Evolutionary conservation across 2,888 invertebrate genomes (phyloP).

Genomic region (Dynastes maya): DNA sequence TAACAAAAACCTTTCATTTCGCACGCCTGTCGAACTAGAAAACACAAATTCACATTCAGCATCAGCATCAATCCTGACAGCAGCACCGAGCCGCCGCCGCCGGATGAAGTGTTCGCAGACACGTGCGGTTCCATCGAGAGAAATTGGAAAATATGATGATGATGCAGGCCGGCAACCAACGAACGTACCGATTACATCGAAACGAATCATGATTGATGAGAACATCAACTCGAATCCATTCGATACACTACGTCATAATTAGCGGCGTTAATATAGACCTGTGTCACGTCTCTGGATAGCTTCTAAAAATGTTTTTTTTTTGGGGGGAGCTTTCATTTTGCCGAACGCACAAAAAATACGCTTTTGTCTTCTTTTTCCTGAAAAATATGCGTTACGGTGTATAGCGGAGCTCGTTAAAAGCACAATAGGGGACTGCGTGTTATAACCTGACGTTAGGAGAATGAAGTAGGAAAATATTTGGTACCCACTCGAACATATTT

Average conservation of each 20-base stretch:
- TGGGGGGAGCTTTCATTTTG: neutral
- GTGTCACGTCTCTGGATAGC: constrained; percentile 15
- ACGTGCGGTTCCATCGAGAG: constrained; percentile 1
- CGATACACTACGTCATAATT: constrained; percentile 40
- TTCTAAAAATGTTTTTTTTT: constrained; percentile 17
- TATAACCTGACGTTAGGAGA: neutral
- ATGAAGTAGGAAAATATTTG: too few relatives aligned
- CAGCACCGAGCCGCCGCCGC: neutral
- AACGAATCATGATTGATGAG: constrained; percentile 41
- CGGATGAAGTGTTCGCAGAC: neutral
- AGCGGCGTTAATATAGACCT: constrained; percentile 21
- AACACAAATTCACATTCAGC: neutral
- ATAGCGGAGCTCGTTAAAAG: neutral
- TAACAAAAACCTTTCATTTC: neutral
- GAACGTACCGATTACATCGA: constrained; percentile 27
- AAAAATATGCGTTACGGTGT: neutral
- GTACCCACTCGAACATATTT: too few relatives aligned
- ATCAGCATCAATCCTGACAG: constrained; percentile 1
- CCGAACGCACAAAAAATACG: neutral
- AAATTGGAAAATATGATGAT: constrained; percentile 42
- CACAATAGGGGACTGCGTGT: neutral
- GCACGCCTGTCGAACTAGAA: neutral
- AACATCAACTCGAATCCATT: neutral
- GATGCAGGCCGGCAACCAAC: neutral
- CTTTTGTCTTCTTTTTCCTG: neutral